Conservation (phyloP, 2,797 vertebrate species). For the Enteromius anoplus region DNA sequence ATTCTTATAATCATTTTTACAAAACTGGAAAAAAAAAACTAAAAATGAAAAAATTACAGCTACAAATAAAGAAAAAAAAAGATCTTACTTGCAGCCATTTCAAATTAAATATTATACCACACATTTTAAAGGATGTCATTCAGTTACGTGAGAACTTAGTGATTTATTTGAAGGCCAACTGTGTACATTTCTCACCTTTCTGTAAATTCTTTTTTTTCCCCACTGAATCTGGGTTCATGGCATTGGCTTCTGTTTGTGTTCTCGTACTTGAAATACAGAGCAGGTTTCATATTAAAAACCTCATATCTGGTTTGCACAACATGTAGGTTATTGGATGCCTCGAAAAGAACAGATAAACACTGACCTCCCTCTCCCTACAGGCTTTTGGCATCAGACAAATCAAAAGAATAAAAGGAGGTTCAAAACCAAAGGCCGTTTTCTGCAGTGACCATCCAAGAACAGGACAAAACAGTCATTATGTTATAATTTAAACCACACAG, state of each 20-base stretch:
- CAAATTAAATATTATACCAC: neutral
- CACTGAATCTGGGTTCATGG: conserved; percentile 29
- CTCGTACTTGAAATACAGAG: conserved; percentile 28
- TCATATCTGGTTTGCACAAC: conserved; percentile 41
- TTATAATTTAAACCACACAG: conserved; percentile 9
- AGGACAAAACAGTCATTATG: conserved; percentile 23
- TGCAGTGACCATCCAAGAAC: neutral
- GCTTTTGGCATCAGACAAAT: conserved; percentile 39
- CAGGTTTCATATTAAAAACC: conserved; percentile 20
- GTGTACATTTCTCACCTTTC: conserved; percentile 9
- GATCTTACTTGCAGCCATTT: neutral
- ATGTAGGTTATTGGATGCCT: conserved; percentile 44
- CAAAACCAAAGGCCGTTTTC: conserved; percentile 16
- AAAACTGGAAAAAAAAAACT: neutral
- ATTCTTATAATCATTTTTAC: neutral
- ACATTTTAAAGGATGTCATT: neutral
- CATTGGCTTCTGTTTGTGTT: conserved; percentile 23
- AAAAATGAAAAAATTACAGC: neutral
- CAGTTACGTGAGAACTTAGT: neutral
- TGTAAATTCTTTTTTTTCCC: conserved; percentile 16
- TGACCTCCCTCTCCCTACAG: conserved; percentile 42
- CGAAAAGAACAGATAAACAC: conserved; percentile 52
- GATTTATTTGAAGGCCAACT: conserved; percentile 42
- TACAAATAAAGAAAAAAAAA: neutral
- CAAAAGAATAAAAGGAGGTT: conserved; percentile 23